Base-by-base conservation (phyloP, 2,797 vertebrate species). In the Apodemus agrarius region DNA sequence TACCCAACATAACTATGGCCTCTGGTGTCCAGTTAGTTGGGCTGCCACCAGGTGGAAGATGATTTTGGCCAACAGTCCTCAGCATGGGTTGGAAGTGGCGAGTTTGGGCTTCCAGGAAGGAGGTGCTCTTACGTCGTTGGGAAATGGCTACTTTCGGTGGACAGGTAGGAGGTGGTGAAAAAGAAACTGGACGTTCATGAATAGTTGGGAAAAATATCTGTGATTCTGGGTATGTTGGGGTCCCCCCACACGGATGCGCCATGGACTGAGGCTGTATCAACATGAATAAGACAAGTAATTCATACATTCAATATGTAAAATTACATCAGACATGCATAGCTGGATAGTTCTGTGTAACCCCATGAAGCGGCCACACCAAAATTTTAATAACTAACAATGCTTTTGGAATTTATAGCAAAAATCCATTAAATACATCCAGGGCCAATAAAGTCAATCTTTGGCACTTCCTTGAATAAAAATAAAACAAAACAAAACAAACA, bases 101-200 rank as follows among this genome's bases (percentile, higher is more conserved):
- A 4, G 99, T 99, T 97, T 99, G 99, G 29, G 99, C 99, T 99
- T 99, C 99, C 96, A 99, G 98, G 98, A 99, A 99, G 96, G 99
- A 99, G 87, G 99, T 99, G 98, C 99, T 99, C 99, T 99, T 99
- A 98, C 99, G 99, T 8, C 99, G 99, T 98, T 99, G 99, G 96
- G 99, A 98, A 97, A 99, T 99, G 98, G 99, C 99, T 97, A 99
- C 98, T 98, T 99, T 99, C 80, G 99, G 99, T 85, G 99, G 99
- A 97, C 99, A 99, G 98, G 98, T 99, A 95, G 99, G 99, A 72
- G 99, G 99, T 97, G 99, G 99, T 2, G 99, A 99, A 98, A 99
- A 99, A 97, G 99, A 99, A 98, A 99, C 98, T 93, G 99, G 99
- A 96, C 99, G 99, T 98, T 99, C 99, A 26, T 99, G 99, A 98